Percentiles rank a stretch among this genome's conserved stretches.
Conservation (phyloP, 2,113 vertebrate species). For the Vireo altiloquus region DNA sequence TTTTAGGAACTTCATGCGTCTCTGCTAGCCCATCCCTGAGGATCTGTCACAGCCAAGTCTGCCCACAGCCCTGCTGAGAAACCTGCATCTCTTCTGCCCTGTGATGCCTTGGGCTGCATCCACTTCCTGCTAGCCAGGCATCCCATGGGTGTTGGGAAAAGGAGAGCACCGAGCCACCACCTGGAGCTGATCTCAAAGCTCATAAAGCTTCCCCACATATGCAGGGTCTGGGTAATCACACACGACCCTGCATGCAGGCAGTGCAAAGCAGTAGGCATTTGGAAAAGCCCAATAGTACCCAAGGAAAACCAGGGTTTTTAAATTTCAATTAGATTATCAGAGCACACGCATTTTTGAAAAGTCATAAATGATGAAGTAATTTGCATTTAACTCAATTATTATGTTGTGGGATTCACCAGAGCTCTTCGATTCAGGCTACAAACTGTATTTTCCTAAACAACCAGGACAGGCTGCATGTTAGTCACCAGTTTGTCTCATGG, state of each 20-base stretch:
- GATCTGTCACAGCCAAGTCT: background rate
- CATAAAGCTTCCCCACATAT: background rate
- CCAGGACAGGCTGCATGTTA: background rate
- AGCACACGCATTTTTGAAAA: background rate
- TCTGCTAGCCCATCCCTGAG: background rate
- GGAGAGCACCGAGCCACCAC: background rate
- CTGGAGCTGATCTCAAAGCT: background rate
- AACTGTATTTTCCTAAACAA: slow-evolving; percentile 50
- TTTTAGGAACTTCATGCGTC: background rate
- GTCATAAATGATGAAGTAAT: background rate
- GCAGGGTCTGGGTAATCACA: background rate
- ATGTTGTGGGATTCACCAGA: background rate
- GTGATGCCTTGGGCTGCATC: background rate
- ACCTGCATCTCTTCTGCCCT: background rate
- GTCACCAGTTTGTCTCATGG: background rate
- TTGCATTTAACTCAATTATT: slow-evolving; percentile 29
- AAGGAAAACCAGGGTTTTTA: background rate
- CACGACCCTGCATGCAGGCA: background rate
- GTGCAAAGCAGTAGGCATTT: background rate
- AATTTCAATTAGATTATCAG: background rate
- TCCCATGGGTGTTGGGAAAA: background rate
- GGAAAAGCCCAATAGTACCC: background rate
- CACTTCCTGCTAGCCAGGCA: background rate
- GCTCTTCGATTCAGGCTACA: slow-evolving; percentile 27
- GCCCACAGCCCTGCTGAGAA: background rate